Evolutionary conservation across 2,888 invertebrate species (phyloP).

Genomic region (Fragum fragum): DNA sequence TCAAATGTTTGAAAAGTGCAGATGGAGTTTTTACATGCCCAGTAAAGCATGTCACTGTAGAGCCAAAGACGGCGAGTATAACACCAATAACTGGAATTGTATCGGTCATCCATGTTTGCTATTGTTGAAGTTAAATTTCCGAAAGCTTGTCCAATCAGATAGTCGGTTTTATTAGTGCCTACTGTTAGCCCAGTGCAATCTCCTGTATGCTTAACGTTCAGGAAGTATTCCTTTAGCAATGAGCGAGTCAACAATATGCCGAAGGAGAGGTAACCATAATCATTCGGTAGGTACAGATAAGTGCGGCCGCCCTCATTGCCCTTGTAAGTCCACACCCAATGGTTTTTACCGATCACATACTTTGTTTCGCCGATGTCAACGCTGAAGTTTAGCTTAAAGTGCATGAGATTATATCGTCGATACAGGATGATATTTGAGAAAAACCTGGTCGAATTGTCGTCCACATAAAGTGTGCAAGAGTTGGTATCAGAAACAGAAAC

Average conservation of each 20-base stretch:
- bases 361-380: slow-evolving; percentile 24
- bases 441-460: slow-evolving; percentile 1
- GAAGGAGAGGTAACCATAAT: slow-evolving; percentile 53
- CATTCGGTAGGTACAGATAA: slow-evolving; percentile 47
- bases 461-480: not conserved
- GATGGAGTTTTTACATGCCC: slow-evolving; percentile 42
- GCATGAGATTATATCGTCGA: slow-evolving; percentile 45
- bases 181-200: slow-evolving; percentile 27
- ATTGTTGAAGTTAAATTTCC: slow-evolving; percentile 43
- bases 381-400: slow-evolving; percentile 36
- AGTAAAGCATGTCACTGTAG: slow-evolving; percentile 18
- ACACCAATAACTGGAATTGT: slow-evolving; percentile 60
- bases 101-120: slow-evolving; percentile 32
- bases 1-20: slow-evolving; percentile 57
- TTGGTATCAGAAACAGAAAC: too few relatives aligned
- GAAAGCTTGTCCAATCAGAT: slow-evolving; percentile 44
- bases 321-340: slow-evolving; percentile 61
- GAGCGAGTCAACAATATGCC: slow-evolving; percentile 49
- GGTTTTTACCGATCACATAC: slow-evolving; percentile 23
- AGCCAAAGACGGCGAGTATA: slow-evolving; percentile 34
- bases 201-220: slow-evolving; percentile 8
- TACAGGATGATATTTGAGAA: slow-evolving; percentile 33
- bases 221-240: not conserved
- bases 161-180: slow-evolving; percentile 27
- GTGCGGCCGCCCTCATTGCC: slow-evolving; percentile 46